phyloP scores from a whole-genome alignment of 2,113 vertebrate species.

The Addax nasomaculatus region DNA sequence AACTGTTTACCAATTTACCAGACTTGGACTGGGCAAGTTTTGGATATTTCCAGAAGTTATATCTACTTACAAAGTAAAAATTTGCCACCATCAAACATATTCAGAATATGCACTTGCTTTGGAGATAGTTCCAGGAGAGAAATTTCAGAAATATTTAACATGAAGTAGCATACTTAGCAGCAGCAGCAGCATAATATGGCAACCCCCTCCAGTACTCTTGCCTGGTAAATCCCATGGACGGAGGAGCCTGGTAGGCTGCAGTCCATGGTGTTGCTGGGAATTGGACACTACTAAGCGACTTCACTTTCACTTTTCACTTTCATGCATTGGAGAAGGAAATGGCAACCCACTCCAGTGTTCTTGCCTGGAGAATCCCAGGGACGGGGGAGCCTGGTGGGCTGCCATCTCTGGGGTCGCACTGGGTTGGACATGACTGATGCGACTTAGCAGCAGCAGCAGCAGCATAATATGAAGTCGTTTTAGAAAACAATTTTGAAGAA shows the following conservation, averaged over 20 bases:
- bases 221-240: no score
- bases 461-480: not conserved
- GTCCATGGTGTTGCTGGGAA: no score
- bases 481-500: constrained; percentile 20
- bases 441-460: not conserved
- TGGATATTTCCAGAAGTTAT: not conserved
- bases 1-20: not conserved
- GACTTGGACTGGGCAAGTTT: not conserved
- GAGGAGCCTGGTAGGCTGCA: no score
- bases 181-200: not conserved
- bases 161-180: not conserved
- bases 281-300: no score
- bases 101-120: not conserved
- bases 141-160: constrained; percentile 1
- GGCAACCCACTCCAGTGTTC: no score
- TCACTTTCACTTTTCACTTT: no score
- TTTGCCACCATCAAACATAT: not conserved
- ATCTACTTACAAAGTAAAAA: not conserved
- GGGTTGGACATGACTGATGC: no score
- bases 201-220: no score
- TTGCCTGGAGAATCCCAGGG: no score
- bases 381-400: no score
- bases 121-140: not conserved
- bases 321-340: no score
- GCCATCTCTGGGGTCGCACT: no score